phyloP scores from a whole-genome alignment of 2,797 vertebrate genomes.

The Vespertilio murinus region DNA sequence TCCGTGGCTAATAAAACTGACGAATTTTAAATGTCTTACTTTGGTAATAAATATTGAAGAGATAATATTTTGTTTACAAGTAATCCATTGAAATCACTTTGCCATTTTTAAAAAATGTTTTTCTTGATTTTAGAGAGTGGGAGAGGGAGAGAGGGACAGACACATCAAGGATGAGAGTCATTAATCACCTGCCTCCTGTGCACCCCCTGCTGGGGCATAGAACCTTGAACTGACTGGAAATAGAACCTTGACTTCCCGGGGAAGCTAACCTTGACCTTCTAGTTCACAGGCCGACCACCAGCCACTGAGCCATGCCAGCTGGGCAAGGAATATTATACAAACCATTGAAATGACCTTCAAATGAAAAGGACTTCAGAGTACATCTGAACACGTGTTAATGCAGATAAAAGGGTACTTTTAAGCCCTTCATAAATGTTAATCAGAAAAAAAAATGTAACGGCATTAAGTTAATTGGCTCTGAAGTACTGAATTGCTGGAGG shows the following conservation, averaged over 20 bases:
- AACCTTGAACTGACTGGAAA: no score
- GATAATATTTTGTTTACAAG: background rate
- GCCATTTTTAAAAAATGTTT: constrained; percentile 9
- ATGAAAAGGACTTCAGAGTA: constrained; percentile 3
- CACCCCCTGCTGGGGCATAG: no score
- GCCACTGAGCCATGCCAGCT: no score
- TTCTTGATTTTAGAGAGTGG: no score
- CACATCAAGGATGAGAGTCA: no score
- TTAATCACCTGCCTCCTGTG: no score
- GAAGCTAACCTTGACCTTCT: no score
- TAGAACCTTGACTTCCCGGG: no score
- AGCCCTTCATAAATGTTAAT: constrained; percentile 42
- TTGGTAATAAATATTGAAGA: background rate
- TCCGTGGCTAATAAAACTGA: constrained; percentile 27
- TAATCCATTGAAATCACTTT: constrained; percentile 3
- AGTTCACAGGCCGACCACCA: no score
- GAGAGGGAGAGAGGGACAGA: no score
- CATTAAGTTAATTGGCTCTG: background rate
- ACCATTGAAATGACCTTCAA: background rate
- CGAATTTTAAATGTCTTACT: background rate
- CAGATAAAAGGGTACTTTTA: background rate
- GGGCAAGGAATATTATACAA: no score
- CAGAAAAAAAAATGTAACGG: background rate
- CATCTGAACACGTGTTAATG: constrained; percentile 26
- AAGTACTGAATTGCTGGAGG: background rate